Evolutionary conservation across 2,888 invertebrate genomes (phyloP), one percentile per base, ranked within the genome.

Genomic region (Endotricha flammealis): DNA sequence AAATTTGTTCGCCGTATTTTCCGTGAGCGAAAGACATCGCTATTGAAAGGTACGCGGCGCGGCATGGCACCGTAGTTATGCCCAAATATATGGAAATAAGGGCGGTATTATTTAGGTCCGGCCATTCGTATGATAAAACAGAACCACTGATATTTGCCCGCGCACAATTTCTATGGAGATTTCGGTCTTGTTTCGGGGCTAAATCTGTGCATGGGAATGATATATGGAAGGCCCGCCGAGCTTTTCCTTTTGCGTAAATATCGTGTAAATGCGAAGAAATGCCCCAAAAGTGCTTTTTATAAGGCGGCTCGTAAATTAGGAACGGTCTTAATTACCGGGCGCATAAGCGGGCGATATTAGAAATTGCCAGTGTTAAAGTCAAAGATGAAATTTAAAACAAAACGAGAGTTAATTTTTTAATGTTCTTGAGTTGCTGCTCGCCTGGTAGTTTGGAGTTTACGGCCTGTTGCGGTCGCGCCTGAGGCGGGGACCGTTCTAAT

Each of bases 141-240:
- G 74, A 69, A 73, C 70, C 73, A 69, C 55, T 72, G 74, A 77
- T 81, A 83, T 83, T 79, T 78, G 77, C 71, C 71, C 68, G 73
- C 72, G 68, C 66, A 76, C 85, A 57, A 86, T 86, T 86, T 69
- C 81, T 81, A 86, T 86, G 85, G 79, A 81, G 82, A 85, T 86
- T 82, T 70, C 66, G 73, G 61, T 72, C 78, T 77, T 82, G 81
- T 80, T 82, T 77, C 66, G 74, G 57, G 73, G 71, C 64, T 68
- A 71, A 83, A 82, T 83, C 85, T 80, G 79, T 63, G 76, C 71
- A 59, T 63, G 67, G 64, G 63, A 50, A 69, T 83, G 81, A 85
- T 77, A 77, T 77, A 81, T 57, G 69, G 55, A 54, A 56, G 68
- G 70, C 53, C 53, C 49, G 57, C 46, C 42, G 49, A 47, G 51